Evolutionary conservation across 2,113 vertebrate genomes (phyloP).

Genomic region (Peromyscus polionotus): DNA sequence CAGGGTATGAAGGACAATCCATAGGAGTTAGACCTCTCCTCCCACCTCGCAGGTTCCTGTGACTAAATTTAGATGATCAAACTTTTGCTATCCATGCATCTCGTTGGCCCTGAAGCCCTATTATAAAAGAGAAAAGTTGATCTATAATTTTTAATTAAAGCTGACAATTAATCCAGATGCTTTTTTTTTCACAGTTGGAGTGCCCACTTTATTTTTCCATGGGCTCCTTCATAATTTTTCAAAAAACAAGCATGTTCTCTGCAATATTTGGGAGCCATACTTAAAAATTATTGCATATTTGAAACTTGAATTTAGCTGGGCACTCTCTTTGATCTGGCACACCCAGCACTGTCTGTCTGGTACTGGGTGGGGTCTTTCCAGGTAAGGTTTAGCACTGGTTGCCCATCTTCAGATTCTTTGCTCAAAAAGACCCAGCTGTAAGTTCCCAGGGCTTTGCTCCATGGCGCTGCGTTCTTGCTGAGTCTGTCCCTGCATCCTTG

Average conservation of each 20-base stretch:
- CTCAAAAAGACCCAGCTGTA: neutral
- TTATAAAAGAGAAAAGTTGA: neutral
- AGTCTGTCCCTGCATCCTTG: rapidly evolving
- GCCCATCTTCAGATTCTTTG: no score
- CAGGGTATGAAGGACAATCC: neutral
- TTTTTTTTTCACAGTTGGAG: neutral
- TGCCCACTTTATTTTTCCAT: neutral
- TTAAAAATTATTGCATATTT: neutral
- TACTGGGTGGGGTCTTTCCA: rapidly evolving
- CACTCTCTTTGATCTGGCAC: neutral
- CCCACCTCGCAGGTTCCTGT: no score
- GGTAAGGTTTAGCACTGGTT: no score
- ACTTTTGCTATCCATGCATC: neutral
- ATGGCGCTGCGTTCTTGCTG: rapidly evolving
- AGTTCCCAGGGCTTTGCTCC: neutral
- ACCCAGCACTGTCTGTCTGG: no score
- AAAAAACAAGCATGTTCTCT: neutral
- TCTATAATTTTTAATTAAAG: neutral
- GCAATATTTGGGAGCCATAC: neutral
- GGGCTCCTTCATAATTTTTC: neutral
- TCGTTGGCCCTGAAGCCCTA: neutral
- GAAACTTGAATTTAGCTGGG: neutral
- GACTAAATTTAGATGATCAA: neutral
- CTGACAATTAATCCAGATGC: neutral
- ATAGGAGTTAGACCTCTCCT: neutral